Evolutionary conservation across 2,797 vertebrate species (phyloP), one percentile per base, ranked within the genome.

Genomic region (Benthosema pterotum): DNA sequence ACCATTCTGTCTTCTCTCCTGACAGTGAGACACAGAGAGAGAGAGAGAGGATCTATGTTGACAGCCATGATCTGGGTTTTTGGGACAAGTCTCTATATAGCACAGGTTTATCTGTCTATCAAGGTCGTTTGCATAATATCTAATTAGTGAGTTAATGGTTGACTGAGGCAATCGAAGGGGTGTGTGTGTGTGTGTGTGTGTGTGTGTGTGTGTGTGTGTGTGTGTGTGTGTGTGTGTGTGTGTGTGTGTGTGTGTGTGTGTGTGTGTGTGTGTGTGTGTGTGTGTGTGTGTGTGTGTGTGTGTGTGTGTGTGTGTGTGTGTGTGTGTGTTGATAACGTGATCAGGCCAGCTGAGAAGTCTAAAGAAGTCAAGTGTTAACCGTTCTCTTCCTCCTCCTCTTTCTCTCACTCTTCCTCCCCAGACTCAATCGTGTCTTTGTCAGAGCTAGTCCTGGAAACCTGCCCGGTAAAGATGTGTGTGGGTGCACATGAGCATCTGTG

Each of bases 361-460:
- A 17, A 16, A 62, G 16, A 59, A 69, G 51, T 58, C 15, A 50
- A 60, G 65, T 66, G 38, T 74, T 56, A 75, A 67, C 54, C 51
- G 74, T 45, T 53, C 60, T 67, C 49, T 57, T 22, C 3, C 22
- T 65, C 11, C 48, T 66, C 57, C 60, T 64, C 19, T 55, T 70
- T 60, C 58, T 85, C 46, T 49, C 25, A 7, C 52, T 42, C 52
- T 86, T 78, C 78, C 72, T 83, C 77, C 80, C 54, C 88, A 93
- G 93, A 93, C 82, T 94, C 93, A 48, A 85, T 93, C 88, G 81
- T 94, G 68, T 93, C 92, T 84, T 83, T 93, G 79, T 94, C 93
- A 67, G 85, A 94, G 83, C 91, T 93, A 62, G 82, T 89, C 83
- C 88, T 93, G 91, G 92, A 93, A 79, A 90, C 87, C 69, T 90